Evolutionary conservation across 1,140 invertebrate genomes (phyloP).

Genomic region (Rhizoglyphus robini): DNA sequence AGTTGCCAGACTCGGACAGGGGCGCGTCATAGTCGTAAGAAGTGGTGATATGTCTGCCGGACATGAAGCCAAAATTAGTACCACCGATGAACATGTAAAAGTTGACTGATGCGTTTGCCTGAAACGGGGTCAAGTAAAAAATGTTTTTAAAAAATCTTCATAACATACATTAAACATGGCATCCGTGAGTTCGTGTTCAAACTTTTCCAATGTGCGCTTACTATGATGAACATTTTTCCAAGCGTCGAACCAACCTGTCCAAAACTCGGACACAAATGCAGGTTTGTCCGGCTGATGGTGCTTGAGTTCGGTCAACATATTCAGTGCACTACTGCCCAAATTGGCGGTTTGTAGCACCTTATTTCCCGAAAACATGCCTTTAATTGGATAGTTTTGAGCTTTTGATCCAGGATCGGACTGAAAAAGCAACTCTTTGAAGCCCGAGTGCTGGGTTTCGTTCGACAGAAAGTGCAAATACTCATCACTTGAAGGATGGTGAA

Average conservation of each 20-base stretch:
- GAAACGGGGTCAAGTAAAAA: too few species aligned
- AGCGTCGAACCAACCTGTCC: slow-evolving; percentile 32
- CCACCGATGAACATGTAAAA: too few species aligned
- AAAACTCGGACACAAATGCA: too few species aligned
- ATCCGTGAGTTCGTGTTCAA: slow-evolving; percentile 24
- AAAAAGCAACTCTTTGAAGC: slow-evolving; percentile 1
- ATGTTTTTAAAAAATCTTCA: too few species aligned
- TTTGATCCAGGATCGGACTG: not conserved
- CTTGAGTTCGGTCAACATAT: not conserved
- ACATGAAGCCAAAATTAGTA: slow-evolving; percentile 24
- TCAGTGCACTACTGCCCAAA: not conserved
- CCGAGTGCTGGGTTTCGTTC: not conserved
- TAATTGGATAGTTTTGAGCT: not conserved
- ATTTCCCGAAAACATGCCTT: not conserved
- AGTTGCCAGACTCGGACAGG: too few species aligned
- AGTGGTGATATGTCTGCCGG: slow-evolving; percentile 30
- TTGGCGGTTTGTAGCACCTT: slow-evolving; percentile 4
- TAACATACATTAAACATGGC: slow-evolving; percentile 28
- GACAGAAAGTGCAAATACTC: not conserved
- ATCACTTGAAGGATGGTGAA: too few species aligned
- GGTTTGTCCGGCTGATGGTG: slow-evolving; percentile 29
- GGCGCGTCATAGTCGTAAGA: too few species aligned
- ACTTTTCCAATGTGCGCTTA: slow-evolving; percentile 1
- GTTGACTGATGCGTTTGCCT: slow-evolving; percentile 31
- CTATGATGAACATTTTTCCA: slow-evolving; percentile 28